These are phyloP conservation scores for Panthera leo DNA, from an alignment of 2,113 vertebrate genomes.

Conservation along the genomic window DNA sequence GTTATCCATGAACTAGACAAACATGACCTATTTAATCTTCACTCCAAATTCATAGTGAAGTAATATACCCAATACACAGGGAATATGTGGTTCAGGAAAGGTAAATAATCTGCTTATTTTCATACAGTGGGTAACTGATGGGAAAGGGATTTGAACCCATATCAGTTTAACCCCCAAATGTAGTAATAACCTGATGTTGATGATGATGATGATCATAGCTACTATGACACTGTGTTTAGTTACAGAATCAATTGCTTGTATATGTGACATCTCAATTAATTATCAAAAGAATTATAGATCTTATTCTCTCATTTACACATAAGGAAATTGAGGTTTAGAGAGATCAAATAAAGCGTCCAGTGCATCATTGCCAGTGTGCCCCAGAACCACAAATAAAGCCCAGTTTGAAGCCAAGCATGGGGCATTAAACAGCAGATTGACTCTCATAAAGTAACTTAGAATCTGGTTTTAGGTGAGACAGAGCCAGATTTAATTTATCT, in stretches of 20 bases:
- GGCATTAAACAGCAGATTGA: neutral
- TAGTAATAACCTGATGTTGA: neutral
- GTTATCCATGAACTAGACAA: neutral
- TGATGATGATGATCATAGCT: neutral
- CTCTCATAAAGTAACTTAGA: neutral
- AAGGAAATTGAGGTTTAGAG: neutral
- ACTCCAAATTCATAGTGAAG: neutral
- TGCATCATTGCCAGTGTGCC: neutral
- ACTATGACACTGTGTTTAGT: neutral
- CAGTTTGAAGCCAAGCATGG: neutral
- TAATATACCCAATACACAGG: neutral
- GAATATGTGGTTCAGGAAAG: neutral
- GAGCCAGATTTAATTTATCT: neutral
- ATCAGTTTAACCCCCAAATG: neutral
- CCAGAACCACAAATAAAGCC: neutral
- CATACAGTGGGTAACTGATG: neutral
- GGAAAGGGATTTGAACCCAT: neutral
- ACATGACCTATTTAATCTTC: neutral
- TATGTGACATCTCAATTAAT: neutral
- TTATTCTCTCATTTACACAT: neutral
- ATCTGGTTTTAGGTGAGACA: neutral
- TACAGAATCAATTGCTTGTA: neutral
- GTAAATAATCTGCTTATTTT: neutral
- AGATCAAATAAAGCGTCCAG: neutral
- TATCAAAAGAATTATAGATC: neutral